Evolutionary conservation across 2,113 vertebrate genomes (phyloP).

Genomic region (Cottus gobio): DNA sequence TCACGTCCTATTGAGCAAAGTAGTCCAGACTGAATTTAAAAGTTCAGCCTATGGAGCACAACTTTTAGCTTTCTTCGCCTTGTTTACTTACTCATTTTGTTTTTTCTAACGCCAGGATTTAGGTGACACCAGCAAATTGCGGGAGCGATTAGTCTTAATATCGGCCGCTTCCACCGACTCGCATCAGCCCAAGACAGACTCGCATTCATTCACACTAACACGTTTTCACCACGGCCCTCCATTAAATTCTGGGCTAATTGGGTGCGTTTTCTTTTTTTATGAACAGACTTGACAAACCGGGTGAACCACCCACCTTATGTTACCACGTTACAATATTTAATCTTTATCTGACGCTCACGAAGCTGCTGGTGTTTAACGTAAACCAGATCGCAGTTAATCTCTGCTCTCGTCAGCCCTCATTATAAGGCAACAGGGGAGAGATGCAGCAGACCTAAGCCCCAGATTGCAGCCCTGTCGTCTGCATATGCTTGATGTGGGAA

Average conservation of each 20-base stretch:
- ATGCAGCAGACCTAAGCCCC: slow-evolving; percentile 69
- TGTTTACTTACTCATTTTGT: not conserved
- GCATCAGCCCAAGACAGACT: slow-evolving; percentile 1
- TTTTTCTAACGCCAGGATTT: not conserved
- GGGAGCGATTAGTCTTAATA: slow-evolving; percentile 1
- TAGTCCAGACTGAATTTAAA: slow-evolving; percentile 29
- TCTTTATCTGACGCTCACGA: slow-evolving; percentile 51
- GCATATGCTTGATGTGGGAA: slow-evolving; percentile 68
- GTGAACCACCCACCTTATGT: slow-evolving; percentile 40
- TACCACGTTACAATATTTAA: slow-evolving; percentile 60
- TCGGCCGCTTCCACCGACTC: slow-evolving; percentile 9
- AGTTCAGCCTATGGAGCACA: slow-evolving; percentile 41
- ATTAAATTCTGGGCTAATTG: slow-evolving; percentile 54
- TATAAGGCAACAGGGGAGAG: slow-evolving; percentile 72
- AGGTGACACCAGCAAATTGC: slow-evolving; percentile 2
- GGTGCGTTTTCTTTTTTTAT: slow-evolving; percentile 38
- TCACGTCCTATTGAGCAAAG: slow-evolving; percentile 31
- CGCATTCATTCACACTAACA: slow-evolving; percentile 41
- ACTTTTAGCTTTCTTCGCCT: slow-evolving; percentile 22
- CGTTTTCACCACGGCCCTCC: slow-evolving; percentile 29
- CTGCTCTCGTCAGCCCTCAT: slow-evolving; percentile 77
- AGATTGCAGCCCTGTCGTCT: slow-evolving; percentile 73
- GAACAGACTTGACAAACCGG: slow-evolving; percentile 31
- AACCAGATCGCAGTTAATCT: slow-evolving; percentile 77
- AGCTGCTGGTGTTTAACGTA: slow-evolving; percentile 72